A percentile compares a stretch with the other conserved stretches of the same genome.
Conservation (phyloP, 2,797 vertebrate species). For the Euphonia xanthogaster region DNA sequence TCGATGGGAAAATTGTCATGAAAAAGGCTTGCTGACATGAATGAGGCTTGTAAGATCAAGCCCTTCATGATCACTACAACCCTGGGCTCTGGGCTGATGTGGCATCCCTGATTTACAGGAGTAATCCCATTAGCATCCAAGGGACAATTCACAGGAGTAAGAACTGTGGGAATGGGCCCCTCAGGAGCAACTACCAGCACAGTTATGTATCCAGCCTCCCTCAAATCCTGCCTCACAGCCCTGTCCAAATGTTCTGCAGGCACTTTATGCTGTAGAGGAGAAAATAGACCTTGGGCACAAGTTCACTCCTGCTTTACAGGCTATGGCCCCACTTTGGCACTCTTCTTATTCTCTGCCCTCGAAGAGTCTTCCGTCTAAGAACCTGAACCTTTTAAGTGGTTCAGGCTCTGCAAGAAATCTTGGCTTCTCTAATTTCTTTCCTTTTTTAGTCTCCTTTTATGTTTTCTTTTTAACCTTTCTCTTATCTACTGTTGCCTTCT, state of each 20-base stretch:
- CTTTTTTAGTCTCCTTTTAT: background rate
- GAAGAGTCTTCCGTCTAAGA: background rate
- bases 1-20: background rate
- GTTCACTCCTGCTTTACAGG: background rate
- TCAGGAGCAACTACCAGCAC: slow-evolving; percentile 36
- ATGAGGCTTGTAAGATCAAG: slow-evolving; percentile 23
- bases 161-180: slow-evolving; percentile 28
- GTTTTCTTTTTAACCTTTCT: background rate
- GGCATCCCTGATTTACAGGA: slow-evolving; percentile 40
- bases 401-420: background rate
- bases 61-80: slow-evolving; percentile 15
- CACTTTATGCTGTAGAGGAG: background rate
- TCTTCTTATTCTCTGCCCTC: background rate
- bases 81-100: background rate
- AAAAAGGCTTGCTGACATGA: background rate
- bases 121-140: slow-evolving; percentile 23
- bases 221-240: background rate
- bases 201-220: slow-evolving; percentile 20
- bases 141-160: slow-evolving; percentile 41
- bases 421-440: background rate
- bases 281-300: slow-evolving; percentile 37
- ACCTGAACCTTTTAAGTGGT: background rate
- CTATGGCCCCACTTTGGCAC: background rate
- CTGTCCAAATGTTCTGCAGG: slow-evolving; percentile 2
- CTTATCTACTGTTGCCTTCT: background rate